phyloP scores from a whole-genome alignment of 2,113 vertebrate genomes.

The Microcebus jonahi region DNA sequence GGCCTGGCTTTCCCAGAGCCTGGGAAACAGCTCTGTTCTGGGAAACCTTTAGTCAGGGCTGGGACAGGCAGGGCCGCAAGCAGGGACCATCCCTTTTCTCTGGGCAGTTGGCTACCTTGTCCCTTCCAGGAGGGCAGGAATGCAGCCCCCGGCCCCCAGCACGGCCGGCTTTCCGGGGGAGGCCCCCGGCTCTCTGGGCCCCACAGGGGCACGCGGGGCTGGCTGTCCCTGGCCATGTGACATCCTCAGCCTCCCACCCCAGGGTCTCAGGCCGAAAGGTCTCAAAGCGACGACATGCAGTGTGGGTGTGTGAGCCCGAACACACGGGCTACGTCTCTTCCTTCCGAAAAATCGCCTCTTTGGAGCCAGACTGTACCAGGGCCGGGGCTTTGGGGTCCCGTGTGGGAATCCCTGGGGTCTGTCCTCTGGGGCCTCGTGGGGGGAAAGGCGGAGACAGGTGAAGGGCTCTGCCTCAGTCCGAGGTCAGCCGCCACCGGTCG shows the following conservation, averaged over 20 bases:
- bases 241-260: too few species aligned
- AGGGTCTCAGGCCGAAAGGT: too few species aligned
- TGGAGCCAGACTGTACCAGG: neutral
- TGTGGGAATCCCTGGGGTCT: neutral
- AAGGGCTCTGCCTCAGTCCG: accelerated
- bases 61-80: too few species aligned
- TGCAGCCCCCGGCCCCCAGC: accelerated
- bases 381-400: neutral
- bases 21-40: neutral
- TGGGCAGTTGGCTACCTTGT: neutral
- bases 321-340: neutral
- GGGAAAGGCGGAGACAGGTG: neutral
- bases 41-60: neutral
- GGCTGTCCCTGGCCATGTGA: neutral
- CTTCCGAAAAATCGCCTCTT: accelerated
- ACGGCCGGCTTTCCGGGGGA: neutral
- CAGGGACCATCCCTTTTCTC: accelerated
- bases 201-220: neutral
- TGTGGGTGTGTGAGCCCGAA: accelerated
- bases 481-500: accelerated
- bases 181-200: neutral
- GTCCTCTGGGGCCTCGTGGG: too few species aligned
- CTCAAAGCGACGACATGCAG: too few species aligned
- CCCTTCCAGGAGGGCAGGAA: neutral
- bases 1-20: neutral